Evolutionary conservation across 2,113 vertebrate genomes (phyloP).

Genomic region (Hyperoodon ampullatus): DNA sequence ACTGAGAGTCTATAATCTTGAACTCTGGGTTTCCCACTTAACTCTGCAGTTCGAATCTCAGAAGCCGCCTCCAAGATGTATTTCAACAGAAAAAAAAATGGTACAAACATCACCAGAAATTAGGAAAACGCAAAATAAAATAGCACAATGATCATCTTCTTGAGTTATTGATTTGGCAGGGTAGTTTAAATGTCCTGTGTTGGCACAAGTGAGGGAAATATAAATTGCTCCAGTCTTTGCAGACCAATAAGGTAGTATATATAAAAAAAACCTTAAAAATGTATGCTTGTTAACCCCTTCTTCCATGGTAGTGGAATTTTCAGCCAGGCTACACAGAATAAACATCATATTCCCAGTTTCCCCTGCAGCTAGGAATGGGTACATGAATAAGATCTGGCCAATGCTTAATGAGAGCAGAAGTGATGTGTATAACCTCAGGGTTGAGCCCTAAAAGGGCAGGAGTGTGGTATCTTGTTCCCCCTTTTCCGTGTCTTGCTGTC

Average conservation of each 20-base stretch:
- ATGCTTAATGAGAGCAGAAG: neutral
- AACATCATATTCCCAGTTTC: neutral
- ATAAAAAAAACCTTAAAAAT: neutral
- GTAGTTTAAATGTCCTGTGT: slow-evolving; percentile 20
- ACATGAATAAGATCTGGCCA: neutral
- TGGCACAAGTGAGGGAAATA: neutral
- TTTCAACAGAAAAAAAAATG: neutral
- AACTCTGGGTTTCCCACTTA: neutral
- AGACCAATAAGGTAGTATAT: neutral
- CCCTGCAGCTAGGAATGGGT: neutral
- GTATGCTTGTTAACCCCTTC: neutral
- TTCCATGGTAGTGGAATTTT: neutral
- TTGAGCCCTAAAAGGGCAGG: neutral
- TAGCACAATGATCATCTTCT: neutral
- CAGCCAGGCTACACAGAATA: neutral
- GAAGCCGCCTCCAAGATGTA: neutral
- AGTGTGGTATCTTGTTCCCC: neutral
- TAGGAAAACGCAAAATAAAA: neutral
- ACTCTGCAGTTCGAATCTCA: neutral
- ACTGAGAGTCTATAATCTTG: neutral
- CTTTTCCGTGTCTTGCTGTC: neutral
- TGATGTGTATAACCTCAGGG: neutral
- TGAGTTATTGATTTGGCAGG: neutral
- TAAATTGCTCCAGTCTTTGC: neutral
- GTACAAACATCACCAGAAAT: neutral